Evolutionary conservation across 1,140 invertebrate species (phyloP).

Genomic region (Venturia canescens): DNA sequence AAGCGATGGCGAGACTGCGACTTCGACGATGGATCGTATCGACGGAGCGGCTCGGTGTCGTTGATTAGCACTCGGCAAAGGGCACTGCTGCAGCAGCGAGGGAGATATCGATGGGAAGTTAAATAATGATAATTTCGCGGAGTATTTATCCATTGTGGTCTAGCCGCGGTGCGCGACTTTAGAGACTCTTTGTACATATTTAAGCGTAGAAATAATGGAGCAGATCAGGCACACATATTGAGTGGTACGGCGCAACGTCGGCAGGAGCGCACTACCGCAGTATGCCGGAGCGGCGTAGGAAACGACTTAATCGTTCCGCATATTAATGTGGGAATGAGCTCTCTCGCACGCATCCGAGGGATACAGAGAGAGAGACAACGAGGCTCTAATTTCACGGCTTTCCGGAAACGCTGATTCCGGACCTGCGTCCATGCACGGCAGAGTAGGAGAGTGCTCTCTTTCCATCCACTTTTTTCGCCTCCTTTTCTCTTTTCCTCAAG

Average conservation of each 20-base stretch:
- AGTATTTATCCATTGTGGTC: too few species aligned
- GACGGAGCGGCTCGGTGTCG: too few species aligned
- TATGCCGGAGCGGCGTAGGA: conserved; percentile 30
- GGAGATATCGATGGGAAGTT: too few species aligned
- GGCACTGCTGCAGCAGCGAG: too few species aligned
- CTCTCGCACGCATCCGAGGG: too few species aligned
- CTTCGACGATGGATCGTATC: too few species aligned
- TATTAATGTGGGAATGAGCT: conserved; percentile 55
- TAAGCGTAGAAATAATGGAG: conserved; percentile 12
- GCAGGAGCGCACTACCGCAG: background rate
- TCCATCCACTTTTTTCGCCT: background rate
- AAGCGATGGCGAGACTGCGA: too few species aligned
- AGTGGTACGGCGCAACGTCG: background rate
- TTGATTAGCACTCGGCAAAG: too few species aligned
- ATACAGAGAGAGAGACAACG: conserved; percentile 51
- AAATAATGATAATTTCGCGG: too few species aligned
- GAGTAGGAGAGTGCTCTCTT: too few species aligned
- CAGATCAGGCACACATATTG: conserved; percentile 12
- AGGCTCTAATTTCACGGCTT: conserved; percentile 61
- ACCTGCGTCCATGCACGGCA: conserved; percentile 29
- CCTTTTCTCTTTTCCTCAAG: background rate
- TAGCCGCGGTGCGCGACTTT: too few species aligned
- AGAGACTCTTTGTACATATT: background rate
- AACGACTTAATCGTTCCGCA: conserved; percentile 57
- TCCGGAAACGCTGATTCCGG: conserved; percentile 62